Evolutionary conservation across 92 coral and sea anemone species (phyloP).

Genomic region (Scolanthus callimorphus): DNA sequence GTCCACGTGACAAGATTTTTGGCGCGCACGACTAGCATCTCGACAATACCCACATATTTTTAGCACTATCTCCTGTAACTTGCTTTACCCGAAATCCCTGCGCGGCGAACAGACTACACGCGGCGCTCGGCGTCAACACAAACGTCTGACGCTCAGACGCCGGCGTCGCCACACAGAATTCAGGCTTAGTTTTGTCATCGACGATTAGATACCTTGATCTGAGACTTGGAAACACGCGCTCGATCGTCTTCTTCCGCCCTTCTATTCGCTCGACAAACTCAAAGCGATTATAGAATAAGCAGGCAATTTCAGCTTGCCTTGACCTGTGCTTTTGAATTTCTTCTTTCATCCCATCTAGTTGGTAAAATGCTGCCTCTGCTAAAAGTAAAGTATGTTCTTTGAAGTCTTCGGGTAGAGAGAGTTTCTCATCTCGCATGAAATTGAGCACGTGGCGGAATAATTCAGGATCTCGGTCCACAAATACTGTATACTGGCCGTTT

Average conservation of each 20-base stretch:
- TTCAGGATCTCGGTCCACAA: constrained; percentile 29
- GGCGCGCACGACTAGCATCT: not conserved
- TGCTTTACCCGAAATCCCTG: not conserved
- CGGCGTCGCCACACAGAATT: not conserved
- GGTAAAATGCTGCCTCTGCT: constrained; percentile 22
- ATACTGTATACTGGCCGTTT: constrained; percentile 11
- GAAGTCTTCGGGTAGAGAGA: constrained; percentile 18
- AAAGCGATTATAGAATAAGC: not conserved
- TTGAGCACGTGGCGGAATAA: constrained; percentile 21
- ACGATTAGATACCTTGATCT: not conserved
- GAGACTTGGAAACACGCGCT: not conserved
- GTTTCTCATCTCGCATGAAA: constrained; percentile 18
- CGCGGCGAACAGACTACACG: not conserved
- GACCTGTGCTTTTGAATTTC: not conserved
- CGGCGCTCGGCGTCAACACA: not conserved
- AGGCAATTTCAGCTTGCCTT: not conserved
- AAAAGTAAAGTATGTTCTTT: constrained; percentile 9
- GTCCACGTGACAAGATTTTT: too few species aligned
- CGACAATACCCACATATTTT: not conserved
- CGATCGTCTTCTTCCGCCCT: not conserved
- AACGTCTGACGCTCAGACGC: not conserved
- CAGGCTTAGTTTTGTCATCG: not conserved
- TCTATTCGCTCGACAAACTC: not conserved
- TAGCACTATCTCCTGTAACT: not conserved
- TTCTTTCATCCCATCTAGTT: constrained; percentile 10